Evolutionary conservation across 2,888 invertebrate genomes (phyloP).

Genomic region (Drosophila mimica): DNA sequence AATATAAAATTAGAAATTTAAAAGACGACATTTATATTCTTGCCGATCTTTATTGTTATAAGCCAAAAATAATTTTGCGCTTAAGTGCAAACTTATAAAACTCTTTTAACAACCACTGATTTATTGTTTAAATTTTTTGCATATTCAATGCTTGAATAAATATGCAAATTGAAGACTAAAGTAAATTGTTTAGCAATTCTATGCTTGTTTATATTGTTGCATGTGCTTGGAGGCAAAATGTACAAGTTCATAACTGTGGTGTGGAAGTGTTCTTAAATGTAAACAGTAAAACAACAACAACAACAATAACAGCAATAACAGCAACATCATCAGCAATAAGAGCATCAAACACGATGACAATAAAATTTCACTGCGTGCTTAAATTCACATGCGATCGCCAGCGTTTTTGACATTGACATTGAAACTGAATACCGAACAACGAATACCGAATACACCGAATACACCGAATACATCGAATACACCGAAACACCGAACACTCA

Average conservation of each 20-base stretch:
- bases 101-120: background rate
- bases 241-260: background rate
- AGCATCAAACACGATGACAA: constrained; percentile 2
- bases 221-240: background rate
- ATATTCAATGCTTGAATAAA: background rate
- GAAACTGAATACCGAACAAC: constrained; percentile 57
- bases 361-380: constrained; percentile 59
- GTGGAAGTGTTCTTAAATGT: constrained; percentile 34
- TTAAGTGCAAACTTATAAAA: background rate
- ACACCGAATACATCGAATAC: constrained; percentile 4
- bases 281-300: constrained; percentile 27
- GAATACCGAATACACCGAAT: constrained; percentile 12
- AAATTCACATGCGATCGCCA: constrained; percentile 70
- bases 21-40: too few species aligned
- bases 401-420: constrained; percentile 75
- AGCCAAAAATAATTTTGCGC: background rate
- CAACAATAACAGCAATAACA: constrained; percentile 14
- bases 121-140: background rate
- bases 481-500: constrained; percentile 21
- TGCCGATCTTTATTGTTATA: background rate
- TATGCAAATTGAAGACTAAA: background rate
- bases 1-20: too few species aligned
- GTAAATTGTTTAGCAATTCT: background rate
- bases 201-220: constrained; percentile 7
- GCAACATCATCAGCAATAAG: constrained; percentile 6